Base-by-base conservation (phyloP, 2,888 invertebrate genomes). In the Antitype chi region DNA sequence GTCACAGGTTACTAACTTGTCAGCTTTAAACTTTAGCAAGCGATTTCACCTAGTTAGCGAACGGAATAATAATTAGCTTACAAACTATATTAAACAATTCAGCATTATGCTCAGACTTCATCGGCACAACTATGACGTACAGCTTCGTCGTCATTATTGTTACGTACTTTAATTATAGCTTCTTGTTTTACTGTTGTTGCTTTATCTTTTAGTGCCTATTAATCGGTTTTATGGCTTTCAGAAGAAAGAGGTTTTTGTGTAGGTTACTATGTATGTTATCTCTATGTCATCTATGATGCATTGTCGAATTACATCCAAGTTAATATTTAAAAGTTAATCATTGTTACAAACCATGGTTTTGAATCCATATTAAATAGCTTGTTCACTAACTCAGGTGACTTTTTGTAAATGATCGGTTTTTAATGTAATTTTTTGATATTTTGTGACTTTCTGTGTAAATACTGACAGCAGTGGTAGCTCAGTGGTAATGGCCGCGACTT, bases 41-140 rank as follows among this genome's bases (percentile, higher is more conserved):
- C 49, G 76, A 84, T 82, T 84, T 82, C 76, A 80, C 84, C 75
- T 76, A 74, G 74, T 82, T 83, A 80, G 76, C 66, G 69, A 82
- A 84, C 71, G 15, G 84, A 80, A 82, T 82, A 84, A 84, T 82
- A 82, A 82, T 82, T 82, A 84, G 82, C 71, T 80, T 75, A 76
- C 69, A 69, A 84, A 84, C 80, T 73, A 67, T 73, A 82, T 63
- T 80, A 84, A 70, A 72, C 57, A 70, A 59, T 4, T 25, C 47
- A 66, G 76, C 38, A 70, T 84, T 72, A 73, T 73, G 69, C 53
- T 43, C 23, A 72, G 69, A 62, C 60, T 80, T 62, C 71, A 72
- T 76, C 70, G 64, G 57, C 52, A 32, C n/a, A 57, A 47, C 57
- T 67, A 38, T 47, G 47, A 43, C 20, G 68, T 57, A 59, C n/a